Evolutionary conservation across 37 sponge, comb jelly and placozoan species (phyloP).

Genomic region (Crambe crambe): DNA sequence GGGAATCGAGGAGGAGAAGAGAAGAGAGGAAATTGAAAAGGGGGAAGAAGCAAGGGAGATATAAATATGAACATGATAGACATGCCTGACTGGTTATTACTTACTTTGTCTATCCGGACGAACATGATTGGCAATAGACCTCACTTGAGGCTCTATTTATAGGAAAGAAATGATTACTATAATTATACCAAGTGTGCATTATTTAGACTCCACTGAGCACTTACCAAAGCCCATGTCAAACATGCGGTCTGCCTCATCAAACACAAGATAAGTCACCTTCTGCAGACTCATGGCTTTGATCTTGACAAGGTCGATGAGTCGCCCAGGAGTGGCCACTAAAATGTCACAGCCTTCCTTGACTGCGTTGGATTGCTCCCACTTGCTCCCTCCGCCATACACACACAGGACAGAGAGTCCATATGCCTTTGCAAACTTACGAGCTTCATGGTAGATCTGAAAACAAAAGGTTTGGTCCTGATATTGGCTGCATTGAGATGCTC

Average conservation of each 20-base stretch:
- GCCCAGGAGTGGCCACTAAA: conserved; percentile 94
- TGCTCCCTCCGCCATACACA: conserved; percentile 93
- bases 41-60: neutral
- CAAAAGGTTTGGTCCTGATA: too few species aligned
- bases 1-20: neutral
- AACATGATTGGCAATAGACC: conserved; percentile 89
- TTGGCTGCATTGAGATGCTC: too few species aligned
- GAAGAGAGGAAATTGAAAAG: neutral
- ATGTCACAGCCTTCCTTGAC: conserved; percentile 94
- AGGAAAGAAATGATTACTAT: neutral
- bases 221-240: conserved; percentile 98
- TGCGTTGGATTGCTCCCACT: conserved; percentile 93
- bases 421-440: conserved; percentile 84
- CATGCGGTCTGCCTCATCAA: conserved; percentile 99
- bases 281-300: conserved; percentile 78
- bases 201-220: neutral
- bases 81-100: conserved; percentile 2
- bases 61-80: too few species aligned
- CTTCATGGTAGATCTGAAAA: conserved; percentile 93
- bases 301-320: conserved; percentile 95
- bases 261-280: conserved; percentile 92
- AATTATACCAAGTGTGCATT: neutral
- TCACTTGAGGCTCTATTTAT: conserved; percentile 80
- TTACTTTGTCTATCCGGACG: conserved; percentile 93
- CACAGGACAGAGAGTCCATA: conserved; percentile 79